A percentile compares a stretch with the other conserved stretches of the same genome.
Evolutionary conservation across 2,113 vertebrate species (phyloP).

Genomic region (Gasterosteus nipponicus): DNA sequence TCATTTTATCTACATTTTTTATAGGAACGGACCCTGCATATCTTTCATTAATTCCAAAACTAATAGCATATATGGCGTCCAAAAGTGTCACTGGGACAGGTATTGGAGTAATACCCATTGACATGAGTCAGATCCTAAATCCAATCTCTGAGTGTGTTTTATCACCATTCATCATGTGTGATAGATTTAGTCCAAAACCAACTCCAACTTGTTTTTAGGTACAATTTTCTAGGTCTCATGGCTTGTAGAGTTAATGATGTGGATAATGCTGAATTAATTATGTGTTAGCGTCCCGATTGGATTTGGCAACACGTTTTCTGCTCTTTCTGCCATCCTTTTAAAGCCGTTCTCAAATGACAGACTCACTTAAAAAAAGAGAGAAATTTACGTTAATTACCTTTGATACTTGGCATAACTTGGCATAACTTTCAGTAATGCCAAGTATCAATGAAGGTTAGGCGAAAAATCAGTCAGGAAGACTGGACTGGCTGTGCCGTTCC

Average conservation of each 20-base stretch:
- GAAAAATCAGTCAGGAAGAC: too few relatives aligned
- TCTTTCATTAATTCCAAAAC: neutral
- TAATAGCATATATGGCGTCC: neutral
- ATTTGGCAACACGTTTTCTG: neutral
- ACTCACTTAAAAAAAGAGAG: neutral
- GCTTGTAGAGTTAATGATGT: conserved; percentile 13
- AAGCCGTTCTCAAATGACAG: neutral
- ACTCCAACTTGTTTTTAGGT: neutral
- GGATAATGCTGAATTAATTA: conserved; percentile 12
- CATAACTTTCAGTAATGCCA: neutral
- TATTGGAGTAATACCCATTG: neutral
- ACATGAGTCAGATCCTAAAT: neutral
- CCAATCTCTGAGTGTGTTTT: neutral
- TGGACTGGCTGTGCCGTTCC: too few relatives aligned
- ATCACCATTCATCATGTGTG: neutral
- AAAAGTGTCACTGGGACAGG: neutral
- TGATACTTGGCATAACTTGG: too few relatives aligned
- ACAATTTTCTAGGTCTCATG: neutral
- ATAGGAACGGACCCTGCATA: neutral
- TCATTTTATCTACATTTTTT: neutral
- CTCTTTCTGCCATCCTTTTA: neutral
- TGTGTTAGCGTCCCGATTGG: conserved; percentile 5
- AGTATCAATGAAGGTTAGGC: too few relatives aligned
- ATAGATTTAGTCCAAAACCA: neutral
- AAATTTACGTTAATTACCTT: neutral